Conservation (phyloP, 1,140 invertebrate species). For the Apocrypta bakeri region DNA sequence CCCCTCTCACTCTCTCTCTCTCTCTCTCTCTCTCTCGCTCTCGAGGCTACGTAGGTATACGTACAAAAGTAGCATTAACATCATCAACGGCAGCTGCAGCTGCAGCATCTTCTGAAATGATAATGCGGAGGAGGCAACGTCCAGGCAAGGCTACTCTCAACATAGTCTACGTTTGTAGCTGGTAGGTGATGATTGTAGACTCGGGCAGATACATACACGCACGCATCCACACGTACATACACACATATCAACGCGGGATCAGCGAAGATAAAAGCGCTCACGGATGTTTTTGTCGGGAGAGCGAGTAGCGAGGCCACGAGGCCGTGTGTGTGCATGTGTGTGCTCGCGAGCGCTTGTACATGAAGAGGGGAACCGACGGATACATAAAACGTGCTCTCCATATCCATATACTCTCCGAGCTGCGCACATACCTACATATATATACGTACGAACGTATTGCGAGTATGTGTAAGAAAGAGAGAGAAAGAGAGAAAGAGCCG, state of each 20-base stretch:
- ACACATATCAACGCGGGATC: neutral
- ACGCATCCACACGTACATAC: no score
- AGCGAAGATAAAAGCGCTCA: slow-evolving; percentile 60
- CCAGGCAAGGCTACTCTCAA: neutral
- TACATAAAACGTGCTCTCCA: slow-evolving; percentile 31
- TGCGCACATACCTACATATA: neutral
- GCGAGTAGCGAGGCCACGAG: slow-evolving; percentile 52
- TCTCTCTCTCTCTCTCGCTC: no score
- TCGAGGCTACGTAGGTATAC: neutral
- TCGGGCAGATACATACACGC: no score
- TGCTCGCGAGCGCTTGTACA: neutral
- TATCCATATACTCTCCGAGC: neutral
- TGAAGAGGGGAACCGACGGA: slow-evolving; percentile 31
- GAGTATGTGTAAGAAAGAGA: no score
- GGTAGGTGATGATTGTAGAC: neutral
- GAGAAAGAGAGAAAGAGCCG: no score
- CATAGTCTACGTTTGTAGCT: neutral
- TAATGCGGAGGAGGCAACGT: neutral
- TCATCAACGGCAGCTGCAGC: no score
- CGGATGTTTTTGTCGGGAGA: slow-evolving; percentile 62
- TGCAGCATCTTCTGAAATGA: neutral
- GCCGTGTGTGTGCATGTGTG: slow-evolving; percentile 23
- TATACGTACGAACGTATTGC: neutral
- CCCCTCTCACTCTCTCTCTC: no score
- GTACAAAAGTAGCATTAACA: no score